Percentiles rank a stretch among this genome's conserved stretches.
These are phyloP conservation scores for Callopanchax toddi DNA, from an alignment of 2,113 vertebrate genomes.

Conservation along the genomic window DNA sequence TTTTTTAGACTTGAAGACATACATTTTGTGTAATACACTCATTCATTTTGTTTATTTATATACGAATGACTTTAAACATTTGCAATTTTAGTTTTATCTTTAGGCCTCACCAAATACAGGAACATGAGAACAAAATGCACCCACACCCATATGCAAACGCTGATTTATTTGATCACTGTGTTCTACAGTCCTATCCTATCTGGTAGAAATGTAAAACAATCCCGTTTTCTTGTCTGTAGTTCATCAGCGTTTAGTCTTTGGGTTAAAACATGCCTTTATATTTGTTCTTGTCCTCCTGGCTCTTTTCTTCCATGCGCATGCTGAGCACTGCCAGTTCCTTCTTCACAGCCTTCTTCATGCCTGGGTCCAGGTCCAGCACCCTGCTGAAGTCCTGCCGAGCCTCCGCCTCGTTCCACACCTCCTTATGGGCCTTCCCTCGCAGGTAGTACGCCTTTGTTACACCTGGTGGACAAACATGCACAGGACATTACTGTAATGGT, in stretches of 20 bases:
- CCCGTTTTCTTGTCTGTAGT: no score
- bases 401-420: conserved; percentile 87
- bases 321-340: conserved; percentile 82
- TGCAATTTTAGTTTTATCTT: no score
- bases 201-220: no score
- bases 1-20: no score
- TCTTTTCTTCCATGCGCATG: conserved; percentile 85
- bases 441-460: conserved; percentile 84
- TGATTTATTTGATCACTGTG: background rate
- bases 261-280: conserved; percentile 83
- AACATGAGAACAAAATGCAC: no score
- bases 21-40: no score
- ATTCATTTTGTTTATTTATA: no score
- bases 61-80: no score
- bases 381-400: conserved; percentile 81
- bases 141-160: no score
- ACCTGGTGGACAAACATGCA: conserved; percentile 60
- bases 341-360: conserved; percentile 83
- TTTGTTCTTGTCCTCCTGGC: conserved; percentile 83
- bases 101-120: no score
- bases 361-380: conserved; percentile 84
- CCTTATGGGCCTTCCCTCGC: conserved; percentile 85
- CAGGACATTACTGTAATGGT: background rate
- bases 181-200: background rate
- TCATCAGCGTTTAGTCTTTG: background rate